Conservation (phyloP, 2,797 vertebrate species). For the Mionectes olivaceus region DNA sequence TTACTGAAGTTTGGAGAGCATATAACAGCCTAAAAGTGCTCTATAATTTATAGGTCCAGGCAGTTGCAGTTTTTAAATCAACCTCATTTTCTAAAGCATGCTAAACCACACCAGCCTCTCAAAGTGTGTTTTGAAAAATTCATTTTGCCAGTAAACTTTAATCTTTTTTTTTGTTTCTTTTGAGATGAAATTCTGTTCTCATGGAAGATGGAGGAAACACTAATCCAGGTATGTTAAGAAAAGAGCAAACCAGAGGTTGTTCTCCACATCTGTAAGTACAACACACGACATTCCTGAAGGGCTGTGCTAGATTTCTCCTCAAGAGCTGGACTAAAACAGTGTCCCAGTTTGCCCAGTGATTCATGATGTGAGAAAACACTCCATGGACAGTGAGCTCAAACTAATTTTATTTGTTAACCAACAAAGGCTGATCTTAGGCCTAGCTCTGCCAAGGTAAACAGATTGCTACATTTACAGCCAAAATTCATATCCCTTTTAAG, state of each 20-base stretch:
- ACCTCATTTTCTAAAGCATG: neutral
- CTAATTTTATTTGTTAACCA: neutral
- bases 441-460: constrained; percentile 56
- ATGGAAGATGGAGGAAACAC: neutral
- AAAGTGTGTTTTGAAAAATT: neutral
- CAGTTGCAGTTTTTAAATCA: neutral
- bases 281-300: neutral
- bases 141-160: neutral
- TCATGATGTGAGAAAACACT: neutral
- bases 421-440: neutral
- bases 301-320: neutral
- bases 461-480: constrained; percentile 45
- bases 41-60: neutral
- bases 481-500: neutral
- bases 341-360: neutral
- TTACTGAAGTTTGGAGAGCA: neutral
- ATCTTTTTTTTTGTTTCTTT: neutral
- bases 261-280: neutral
- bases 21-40: neutral
- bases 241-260: neutral
- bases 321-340: neutral
- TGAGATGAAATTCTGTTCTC: neutral
- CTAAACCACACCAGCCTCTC: neutral
- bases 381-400: neutral
- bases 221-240: neutral